These are phyloP conservation scores for Thecophora atra DNA, from an alignment of 2,888 invertebrate species.

Conservation along the genomic window DNA sequence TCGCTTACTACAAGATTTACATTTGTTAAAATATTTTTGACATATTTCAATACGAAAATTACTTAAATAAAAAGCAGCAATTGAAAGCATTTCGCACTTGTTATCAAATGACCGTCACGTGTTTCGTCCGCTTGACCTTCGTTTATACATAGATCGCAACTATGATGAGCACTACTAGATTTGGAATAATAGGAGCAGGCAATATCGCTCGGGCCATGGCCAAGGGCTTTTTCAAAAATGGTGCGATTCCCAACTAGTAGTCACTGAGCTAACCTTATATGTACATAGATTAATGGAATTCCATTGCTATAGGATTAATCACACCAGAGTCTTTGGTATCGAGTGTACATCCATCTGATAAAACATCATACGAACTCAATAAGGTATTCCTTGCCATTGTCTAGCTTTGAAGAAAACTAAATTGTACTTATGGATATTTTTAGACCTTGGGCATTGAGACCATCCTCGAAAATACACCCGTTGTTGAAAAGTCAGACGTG, in stretches of 20 bases:
- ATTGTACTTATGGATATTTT: not conserved
- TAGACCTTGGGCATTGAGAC: slow-evolving; percentile 82
- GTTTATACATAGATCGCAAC: not conserved
- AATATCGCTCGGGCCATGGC: slow-evolving; percentile 92
- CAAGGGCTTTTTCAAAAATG: slow-evolving; percentile 86
- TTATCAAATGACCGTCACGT: too few relatives aligned
- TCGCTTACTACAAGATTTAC: too few relatives aligned
- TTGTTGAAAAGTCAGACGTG: slow-evolving; percentile 83
- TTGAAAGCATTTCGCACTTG: too few relatives aligned
- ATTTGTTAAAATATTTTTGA: too few relatives aligned
- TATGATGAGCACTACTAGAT: slow-evolving; percentile 63
- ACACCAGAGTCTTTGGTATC: slow-evolving; percentile 85
- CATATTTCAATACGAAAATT: too few relatives aligned
- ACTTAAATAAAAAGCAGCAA: too few relatives aligned
- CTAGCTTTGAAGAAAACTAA: not conserved
- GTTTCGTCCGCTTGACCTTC: not conserved
- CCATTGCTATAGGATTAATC: slow-evolving; percentile 74
- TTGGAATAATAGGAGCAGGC: slow-evolving; percentile 93
- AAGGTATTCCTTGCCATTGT: slow-evolving; percentile 69
- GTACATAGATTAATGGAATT: not conserved
- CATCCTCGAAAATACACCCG: slow-evolving; percentile 79
- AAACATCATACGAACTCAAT: slow-evolving; percentile 77
- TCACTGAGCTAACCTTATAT: not conserved
- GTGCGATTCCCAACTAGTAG: slow-evolving; percentile 66
- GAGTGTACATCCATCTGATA: slow-evolving; percentile 85